Base-by-base conservation (phyloP, 2,113 vertebrate species). In the Tupaia chinensis region DNA sequence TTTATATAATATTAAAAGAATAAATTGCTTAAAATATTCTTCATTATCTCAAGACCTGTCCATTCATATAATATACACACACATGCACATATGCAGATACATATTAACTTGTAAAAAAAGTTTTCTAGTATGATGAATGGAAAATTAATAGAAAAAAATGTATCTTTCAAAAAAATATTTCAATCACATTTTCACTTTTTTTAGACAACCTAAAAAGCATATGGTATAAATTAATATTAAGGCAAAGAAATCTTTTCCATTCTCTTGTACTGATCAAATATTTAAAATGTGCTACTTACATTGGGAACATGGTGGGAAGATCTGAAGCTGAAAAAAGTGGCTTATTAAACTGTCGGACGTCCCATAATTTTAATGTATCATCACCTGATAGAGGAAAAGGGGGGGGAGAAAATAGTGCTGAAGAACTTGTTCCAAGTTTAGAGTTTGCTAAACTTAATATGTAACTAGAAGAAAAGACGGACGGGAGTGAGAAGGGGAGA, bases 341-440 rank as follows among this genome's bases (percentile, higher is more conserved):
- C 90, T 99, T 99, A 98, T 98, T 99, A 98, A 99, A 99, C 97
- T 99, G 99, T 5, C 99, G 99, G n/a, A 99, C 99, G 93, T 99
- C 99, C 99, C 99, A 99, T 56, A 98, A 98, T 98, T 99, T 99
- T 91, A 99, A 98, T 58, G 99, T 99, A 98, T 99, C 99, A 94
- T 99, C 99, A 87, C 99, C 99, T 99, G 27, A 58, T 14, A 94
- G 80, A 86, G 17, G 22, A 97, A 66, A 93, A 0, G 17, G 76
- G 19, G 8, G 14, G 89, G 87, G 68, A 69, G 54, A 90, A 14
- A 97, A 76, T 56, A 91, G 34, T 84, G 16, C 34, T 87, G 29
- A 79, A 81, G 12, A 88, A 77, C 7, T 32, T 17, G 6, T 34
- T 95, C 23, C 91, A 92, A 73, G 11, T 27, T 87, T 86, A 85